Percentiles rank a stretch among this genome's conserved stretches.
These are phyloP conservation scores for Drosophila albomicans DNA, from an alignment of 1,140 invertebrate genomes.

Conservation along the genomic window DNA sequence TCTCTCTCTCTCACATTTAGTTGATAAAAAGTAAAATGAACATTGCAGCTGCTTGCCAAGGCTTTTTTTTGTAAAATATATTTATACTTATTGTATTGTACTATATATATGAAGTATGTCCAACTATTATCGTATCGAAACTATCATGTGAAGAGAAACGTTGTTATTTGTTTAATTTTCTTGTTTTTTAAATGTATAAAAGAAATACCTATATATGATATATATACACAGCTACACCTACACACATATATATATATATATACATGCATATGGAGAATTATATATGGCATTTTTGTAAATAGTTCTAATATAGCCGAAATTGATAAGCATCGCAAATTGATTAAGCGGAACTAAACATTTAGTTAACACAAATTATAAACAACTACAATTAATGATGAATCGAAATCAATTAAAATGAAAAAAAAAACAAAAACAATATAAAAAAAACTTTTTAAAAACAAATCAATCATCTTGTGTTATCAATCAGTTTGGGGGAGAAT, in stretches of 20 bases:
- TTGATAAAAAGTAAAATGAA: slow-evolving; percentile 22
- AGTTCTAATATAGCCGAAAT: slow-evolving; percentile 72
- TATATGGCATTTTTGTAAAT: slow-evolving; percentile 69
- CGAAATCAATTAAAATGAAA: slow-evolving; percentile 79
- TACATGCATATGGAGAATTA: slow-evolving; percentile 36
- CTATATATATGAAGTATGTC: slow-evolving; percentile 41
- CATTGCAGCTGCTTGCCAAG: slow-evolving; percentile 69
- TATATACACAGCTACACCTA: slow-evolving; percentile 5
- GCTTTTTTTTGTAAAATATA: slow-evolving; percentile 82
- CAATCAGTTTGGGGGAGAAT: background rate
- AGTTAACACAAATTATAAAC: slow-evolving; percentile 83
- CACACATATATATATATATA: slow-evolving; percentile 23
- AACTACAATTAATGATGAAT: slow-evolving; percentile 78
- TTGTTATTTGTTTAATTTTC: slow-evolving; percentile 81
- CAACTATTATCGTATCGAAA: slow-evolving; percentile 45
- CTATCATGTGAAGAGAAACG: slow-evolving; percentile 51
- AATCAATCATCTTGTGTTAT: slow-evolving; percentile 33
- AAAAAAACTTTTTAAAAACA: slow-evolving; percentile 67
- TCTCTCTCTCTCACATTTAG: slow-evolving; percentile 27
- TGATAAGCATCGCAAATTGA: slow-evolving; percentile 61
- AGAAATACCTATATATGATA: slow-evolving; percentile 54
- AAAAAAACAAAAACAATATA: slow-evolving; percentile 48
- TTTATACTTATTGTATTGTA: slow-evolving; percentile 57
- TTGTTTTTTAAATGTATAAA: slow-evolving; percentile 84
- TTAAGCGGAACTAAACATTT: slow-evolving; percentile 68